These are phyloP conservation scores for Lordiphosa clarofinis DNA, from an alignment of 1,140 invertebrate species.

Conservation along the genomic window DNA sequence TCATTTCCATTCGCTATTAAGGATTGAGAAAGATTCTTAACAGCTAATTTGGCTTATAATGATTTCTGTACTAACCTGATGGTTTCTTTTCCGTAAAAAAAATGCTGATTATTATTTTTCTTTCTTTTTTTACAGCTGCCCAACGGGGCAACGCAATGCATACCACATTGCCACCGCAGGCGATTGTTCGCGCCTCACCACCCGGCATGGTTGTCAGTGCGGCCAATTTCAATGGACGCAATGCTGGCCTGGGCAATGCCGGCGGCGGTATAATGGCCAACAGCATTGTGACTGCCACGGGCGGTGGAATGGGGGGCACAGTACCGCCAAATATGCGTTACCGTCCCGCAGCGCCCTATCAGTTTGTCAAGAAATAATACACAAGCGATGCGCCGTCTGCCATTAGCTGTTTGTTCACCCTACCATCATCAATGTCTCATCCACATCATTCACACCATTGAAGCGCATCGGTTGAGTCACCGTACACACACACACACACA, in stretches of 20 bases:
- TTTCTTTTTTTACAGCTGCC: slow-evolving; percentile 51
- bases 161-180: slow-evolving; percentile 67
- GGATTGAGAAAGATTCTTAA: too few relatives aligned
- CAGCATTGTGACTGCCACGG: slow-evolving; percentile 60
- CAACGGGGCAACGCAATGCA: slow-evolving; percentile 73
- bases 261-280: slow-evolving; percentile 63
- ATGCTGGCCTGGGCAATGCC: slow-evolving; percentile 59
- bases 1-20: too few relatives aligned
- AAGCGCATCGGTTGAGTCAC: slow-evolving; percentile 11
- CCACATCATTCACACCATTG: slow-evolving; percentile 16
- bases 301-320: slow-evolving; percentile 54
- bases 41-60: too few relatives aligned
- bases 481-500: slow-evolving; percentile 14
- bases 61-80: too few relatives aligned
- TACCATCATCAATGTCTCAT: slow-evolving; percentile 34
- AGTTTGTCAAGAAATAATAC: slow-evolving; percentile 79
- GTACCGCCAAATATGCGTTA: slow-evolving; percentile 65
- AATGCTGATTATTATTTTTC: too few relatives aligned
- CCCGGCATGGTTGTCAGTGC: slow-evolving; percentile 71
- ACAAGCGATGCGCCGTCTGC: slow-evolving; percentile 56
- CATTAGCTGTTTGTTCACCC: slow-evolving; percentile 65
- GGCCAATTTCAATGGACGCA: slow-evolving; percentile 70
- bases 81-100: too few relatives aligned
- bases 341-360: slow-evolving; percentile 69
- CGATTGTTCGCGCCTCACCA: slow-evolving; percentile 69